Evolutionary conservation across 2,797 vertebrate species (phyloP).

Genomic region (Meriones psammophilus): DNA sequence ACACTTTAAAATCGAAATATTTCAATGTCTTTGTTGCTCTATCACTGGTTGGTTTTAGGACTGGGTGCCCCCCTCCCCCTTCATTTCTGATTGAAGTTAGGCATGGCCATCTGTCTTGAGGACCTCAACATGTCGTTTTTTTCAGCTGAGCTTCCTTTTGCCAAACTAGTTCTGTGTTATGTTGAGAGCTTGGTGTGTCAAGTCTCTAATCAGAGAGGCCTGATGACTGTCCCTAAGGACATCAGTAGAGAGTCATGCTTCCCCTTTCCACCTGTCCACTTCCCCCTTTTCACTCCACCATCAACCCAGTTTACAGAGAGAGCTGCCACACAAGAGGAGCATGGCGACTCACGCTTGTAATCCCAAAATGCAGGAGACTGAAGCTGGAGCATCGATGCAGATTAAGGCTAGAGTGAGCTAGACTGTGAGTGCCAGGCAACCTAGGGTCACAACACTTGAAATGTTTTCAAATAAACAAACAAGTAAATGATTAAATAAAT

Average conservation of each 20-base stretch:
- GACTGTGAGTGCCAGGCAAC: background rate
- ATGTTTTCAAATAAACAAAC: background rate
- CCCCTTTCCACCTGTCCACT: background rate
- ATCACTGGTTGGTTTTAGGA: background rate
- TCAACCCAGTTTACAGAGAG: background rate
- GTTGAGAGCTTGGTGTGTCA: background rate
- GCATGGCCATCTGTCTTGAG: background rate
- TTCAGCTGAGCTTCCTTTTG: background rate
- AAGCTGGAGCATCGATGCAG: background rate
- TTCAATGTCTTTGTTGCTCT: conserved; percentile 5
- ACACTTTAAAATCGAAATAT: background rate
- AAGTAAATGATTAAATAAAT: background rate
- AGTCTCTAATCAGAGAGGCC: background rate
- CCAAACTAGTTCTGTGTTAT: background rate
- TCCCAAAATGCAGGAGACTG: background rate
- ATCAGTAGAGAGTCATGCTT: background rate
- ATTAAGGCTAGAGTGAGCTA: background rate
- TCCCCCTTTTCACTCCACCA: background rate
- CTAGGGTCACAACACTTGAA: background rate
- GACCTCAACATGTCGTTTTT: background rate
- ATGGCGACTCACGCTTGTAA: background rate
- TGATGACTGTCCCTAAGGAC: background rate
- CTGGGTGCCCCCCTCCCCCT: background rate
- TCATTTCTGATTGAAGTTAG: background rate
- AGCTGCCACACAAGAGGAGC: background rate